Evolutionary conservation across 2,888 invertebrate genomes (phyloP).

Genomic region (Deroplatys truncata): DNA sequence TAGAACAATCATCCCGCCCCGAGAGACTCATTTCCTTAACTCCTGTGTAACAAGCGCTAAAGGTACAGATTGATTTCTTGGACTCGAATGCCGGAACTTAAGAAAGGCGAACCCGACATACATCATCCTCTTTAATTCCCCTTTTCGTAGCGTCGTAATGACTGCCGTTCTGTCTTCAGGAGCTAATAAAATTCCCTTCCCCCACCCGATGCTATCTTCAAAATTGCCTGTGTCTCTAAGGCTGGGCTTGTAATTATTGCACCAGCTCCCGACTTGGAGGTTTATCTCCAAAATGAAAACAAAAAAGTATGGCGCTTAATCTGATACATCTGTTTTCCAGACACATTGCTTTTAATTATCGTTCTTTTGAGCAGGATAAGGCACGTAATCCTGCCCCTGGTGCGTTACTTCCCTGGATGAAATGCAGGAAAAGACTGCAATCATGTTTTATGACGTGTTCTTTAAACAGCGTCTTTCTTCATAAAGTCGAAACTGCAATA

Average conservation of each 20-base stretch:
- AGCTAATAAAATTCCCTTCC: neutral
- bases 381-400: neutral
- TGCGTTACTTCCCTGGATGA: neutral
- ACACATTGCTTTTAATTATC: neutral
- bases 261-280: neutral
- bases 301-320: neutral
- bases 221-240: neutral
- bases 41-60: too few relatives aligned
- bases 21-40: too few relatives aligned
- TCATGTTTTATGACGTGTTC: neutral
- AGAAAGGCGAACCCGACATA: neutral
- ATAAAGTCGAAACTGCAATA: neutral
- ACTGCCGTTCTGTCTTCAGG: neutral
- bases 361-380: neutral
- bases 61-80: neutral
- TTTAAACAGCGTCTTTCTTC: neutral
- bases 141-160: neutral
- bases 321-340: neutral
- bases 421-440: neutral
- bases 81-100: neutral
- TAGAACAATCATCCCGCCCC: too few relatives aligned
- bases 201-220: neutral
- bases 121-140: neutral
- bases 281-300: neutral
- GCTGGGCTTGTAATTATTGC: neutral